Evolutionary conservation across 2,797 vertebrate genomes (phyloP).

Genomic region (Lacerta viridis): DNA sequence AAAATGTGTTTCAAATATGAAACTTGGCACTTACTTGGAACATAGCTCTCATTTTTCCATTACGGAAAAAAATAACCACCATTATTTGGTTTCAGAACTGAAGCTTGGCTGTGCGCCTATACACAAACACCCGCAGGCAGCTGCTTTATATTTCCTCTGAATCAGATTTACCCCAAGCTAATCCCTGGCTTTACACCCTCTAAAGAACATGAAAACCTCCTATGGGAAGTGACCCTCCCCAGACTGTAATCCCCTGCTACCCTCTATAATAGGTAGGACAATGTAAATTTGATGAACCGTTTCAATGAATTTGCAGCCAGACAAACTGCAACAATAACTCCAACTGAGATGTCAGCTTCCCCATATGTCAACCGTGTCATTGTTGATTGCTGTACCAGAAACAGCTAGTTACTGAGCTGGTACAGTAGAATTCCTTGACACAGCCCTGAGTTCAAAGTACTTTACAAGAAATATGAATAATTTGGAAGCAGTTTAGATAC

Average conservation of each 20-base stretch:
- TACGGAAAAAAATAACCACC: constrained; percentile 4
- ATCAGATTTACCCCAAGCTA: constrained; percentile 56
- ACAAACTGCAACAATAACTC: neutral
- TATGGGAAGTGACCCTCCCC: constrained; percentile 24
- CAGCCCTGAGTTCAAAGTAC: neutral
- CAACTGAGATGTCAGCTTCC: neutral
- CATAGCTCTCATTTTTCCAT: neutral
- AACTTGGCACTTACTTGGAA: neutral
- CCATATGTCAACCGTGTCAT: rapidly evolving
- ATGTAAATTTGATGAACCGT: neutral
- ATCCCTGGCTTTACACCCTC: constrained; percentile 58
- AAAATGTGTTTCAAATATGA: constrained; percentile 45
- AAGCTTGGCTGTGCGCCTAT: constrained; percentile 49
- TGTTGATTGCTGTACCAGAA: neutral
- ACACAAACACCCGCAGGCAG: constrained; percentile 56
- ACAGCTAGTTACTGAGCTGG: neutral
- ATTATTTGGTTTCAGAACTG: constrained; percentile 56
- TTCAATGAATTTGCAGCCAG: constrained; percentile 12
- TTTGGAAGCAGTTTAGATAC: constrained; percentile 26
- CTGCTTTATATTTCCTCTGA: constrained; percentile 65
- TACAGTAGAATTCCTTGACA: neutral
- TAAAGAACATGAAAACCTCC: constrained; percentile 35
- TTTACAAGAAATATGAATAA: neutral
- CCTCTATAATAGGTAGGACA: neutral
- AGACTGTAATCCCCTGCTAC: neutral